phyloP scores from a whole-genome alignment of 2,113 vertebrate genomes.

The Myanophis thanlyinensis region DNA sequence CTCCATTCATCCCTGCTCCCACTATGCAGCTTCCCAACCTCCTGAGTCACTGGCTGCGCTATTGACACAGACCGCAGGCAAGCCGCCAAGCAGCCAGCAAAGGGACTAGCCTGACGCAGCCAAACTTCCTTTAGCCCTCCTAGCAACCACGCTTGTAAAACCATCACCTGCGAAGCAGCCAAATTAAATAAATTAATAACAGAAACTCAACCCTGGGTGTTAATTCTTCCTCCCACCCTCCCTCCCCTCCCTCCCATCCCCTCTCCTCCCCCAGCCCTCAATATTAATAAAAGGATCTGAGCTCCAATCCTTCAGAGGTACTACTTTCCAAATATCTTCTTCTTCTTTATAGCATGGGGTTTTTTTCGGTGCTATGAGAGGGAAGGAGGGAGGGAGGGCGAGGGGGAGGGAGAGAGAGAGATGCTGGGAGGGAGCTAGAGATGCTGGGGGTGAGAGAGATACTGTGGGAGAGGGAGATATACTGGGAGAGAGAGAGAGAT shows the following conservation, averaged over 20 bases:
- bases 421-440: too few relatives aligned
- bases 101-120: constrained; percentile 17
- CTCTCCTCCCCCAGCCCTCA: not conserved
- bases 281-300: not conserved
- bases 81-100: constrained; percentile 15
- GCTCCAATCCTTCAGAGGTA: not conserved
- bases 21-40: constrained; percentile 17
- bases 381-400: not conserved
- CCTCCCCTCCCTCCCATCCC: too few relatives aligned
- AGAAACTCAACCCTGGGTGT: not conserved
- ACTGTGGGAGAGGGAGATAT: too few relatives aligned
- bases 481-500: too few relatives aligned
- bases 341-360: not conserved
- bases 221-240: not conserved
- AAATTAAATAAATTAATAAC: not conserved
- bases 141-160: constrained; percentile 5
- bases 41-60: constrained; percentile 34
- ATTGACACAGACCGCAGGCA: constrained; percentile 30
- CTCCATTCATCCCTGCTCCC: constrained; percentile 27
- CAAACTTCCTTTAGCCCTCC: not conserved
- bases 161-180: constrained; percentile 13
- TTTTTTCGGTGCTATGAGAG: too few relatives aligned
- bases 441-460: too few relatives aligned
- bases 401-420: not conserved
- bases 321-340: not conserved